Evolutionary conservation across 2,113 vertebrate genomes (phyloP).

Genomic region (Aphyosemion australe): DNA sequence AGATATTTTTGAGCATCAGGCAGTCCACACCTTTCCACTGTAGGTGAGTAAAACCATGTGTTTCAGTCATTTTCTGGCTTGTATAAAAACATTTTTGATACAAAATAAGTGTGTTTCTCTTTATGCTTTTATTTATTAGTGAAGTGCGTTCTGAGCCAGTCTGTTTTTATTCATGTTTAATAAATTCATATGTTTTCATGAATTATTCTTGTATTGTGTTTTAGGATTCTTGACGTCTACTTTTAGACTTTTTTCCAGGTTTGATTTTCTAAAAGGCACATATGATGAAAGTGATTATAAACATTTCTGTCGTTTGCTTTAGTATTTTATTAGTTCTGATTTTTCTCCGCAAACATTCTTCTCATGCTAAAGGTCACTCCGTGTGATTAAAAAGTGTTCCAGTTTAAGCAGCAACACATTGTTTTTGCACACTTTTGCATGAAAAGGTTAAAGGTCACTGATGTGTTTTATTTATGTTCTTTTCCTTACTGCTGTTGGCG

Average conservation of each 20-base stretch:
- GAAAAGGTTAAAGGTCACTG: conserved; percentile 36
- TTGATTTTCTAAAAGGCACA: too few species aligned
- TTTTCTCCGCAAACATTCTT: not conserved
- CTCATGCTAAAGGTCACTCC: not conserved
- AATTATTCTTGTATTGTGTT: not conserved
- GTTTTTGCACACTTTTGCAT: not conserved
- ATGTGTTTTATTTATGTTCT: not conserved
- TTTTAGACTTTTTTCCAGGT: not conserved
- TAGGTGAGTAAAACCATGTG: not conserved
- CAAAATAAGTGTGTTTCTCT: not conserved
- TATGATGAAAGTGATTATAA: not conserved
- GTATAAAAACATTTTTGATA: conserved; percentile 44
- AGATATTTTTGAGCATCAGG: not conserved
- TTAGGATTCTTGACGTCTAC: not conserved
- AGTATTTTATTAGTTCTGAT: not conserved
- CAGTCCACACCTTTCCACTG: not conserved
- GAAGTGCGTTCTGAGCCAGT: conserved; percentile 38
- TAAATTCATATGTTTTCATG: conserved; percentile 38
- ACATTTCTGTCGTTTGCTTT: not conserved
- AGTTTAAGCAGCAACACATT: not conserved
- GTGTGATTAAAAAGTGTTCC: not conserved
- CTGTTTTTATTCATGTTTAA: conserved; percentile 51
- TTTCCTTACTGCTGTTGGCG: conserved; percentile 12
- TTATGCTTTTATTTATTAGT: conserved; percentile 19
- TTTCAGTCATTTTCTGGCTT: conserved; percentile 4